Conservation (phyloP, 2,797 vertebrate genomes). For the Geotrypetes seraphini region DNA sequence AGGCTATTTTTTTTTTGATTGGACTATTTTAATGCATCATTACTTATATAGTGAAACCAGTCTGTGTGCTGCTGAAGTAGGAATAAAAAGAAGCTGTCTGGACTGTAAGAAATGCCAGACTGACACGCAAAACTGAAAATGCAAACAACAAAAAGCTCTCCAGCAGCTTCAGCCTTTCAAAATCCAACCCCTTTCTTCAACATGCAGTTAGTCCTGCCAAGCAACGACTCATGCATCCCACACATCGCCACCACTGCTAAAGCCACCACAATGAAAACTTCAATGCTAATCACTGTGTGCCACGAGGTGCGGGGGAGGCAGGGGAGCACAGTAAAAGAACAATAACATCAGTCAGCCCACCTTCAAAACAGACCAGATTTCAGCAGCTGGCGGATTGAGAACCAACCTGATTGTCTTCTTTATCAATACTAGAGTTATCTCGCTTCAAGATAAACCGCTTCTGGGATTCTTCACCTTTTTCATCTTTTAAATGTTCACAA, state of each 20-base stretch:
- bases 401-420: slow-evolving; percentile 78
- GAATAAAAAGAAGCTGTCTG: slow-evolving; percentile 35
- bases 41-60: slow-evolving; percentile 29
- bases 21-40: no score
- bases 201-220: slow-evolving; percentile 59
- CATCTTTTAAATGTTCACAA: slow-evolving; percentile 80
- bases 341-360: slow-evolving; percentile 57
- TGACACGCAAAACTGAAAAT: slow-evolving; percentile 42
- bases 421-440: slow-evolving; percentile 87
- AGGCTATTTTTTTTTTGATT: no score
- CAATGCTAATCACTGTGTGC: slow-evolving; percentile 16
- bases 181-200: slow-evolving; percentile 18
- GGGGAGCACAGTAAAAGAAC: slow-evolving; percentile 36
- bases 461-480: slow-evolving; percentile 80
- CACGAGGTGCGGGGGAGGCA: not conserved
- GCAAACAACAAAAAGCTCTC: slow-evolving; percentile 35
- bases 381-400: slow-evolving; percentile 62
- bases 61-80: slow-evolving; percentile 24
- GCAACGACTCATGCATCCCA: slow-evolving; percentile 57
- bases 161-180: slow-evolving; percentile 20
- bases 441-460: slow-evolving; percentile 90
- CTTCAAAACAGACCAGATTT: slow-evolving; percentile 53
- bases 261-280: slow-evolving; percentile 29
- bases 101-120: slow-evolving; percentile 30
- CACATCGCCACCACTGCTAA: slow-evolving; percentile 47